A percentile compares a stretch with the other conserved stretches of the same genome.
phyloP scores from a whole-genome alignment of 1,140 invertebrate species.

The Nebria ingens region DNA sequence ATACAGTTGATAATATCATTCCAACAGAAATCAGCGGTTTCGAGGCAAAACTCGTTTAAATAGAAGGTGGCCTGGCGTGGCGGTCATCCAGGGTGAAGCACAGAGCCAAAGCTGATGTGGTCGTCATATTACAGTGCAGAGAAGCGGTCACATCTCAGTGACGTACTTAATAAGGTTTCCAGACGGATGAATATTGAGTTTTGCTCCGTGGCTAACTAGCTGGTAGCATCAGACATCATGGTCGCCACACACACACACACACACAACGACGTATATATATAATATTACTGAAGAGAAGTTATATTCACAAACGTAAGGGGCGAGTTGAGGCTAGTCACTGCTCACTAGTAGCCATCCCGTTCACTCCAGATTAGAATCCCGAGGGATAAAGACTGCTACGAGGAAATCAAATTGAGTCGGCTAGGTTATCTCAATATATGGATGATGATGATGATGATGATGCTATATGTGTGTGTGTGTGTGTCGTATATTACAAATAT shows the following conservation, averaged over 20 bases:
- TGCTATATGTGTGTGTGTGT: no score
- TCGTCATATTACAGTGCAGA: no score
- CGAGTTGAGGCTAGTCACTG: not conserved
- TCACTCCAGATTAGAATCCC: conserved; percentile 27
- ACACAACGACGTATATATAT: not conserved
- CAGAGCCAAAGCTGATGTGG: no score
- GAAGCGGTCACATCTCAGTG: conserved; percentile 28
- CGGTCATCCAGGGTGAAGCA: no score
- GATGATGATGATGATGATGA: no score
- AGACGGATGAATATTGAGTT: conserved; percentile 35
- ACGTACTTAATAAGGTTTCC: conserved; percentile 35
- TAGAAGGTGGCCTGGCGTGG: no score
- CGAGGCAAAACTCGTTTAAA: no score
- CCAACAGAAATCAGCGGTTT: no score
- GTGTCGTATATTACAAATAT: no score
- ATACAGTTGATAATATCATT: no score
- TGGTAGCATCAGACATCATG: conserved; percentile 21
- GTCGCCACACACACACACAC: conserved; percentile 20
- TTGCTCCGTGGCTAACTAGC: conserved; percentile 26
- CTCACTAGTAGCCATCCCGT: not conserved
- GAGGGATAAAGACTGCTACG: conserved; percentile 24
- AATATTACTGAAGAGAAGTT: not conserved
- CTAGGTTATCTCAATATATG: conserved; percentile 9
- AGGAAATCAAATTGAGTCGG: conserved; percentile 34
- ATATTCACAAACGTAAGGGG: not conserved